Conservation (phyloP, 2,113 vertebrate species). For the Paracanthobrama guichenoti region DNA sequence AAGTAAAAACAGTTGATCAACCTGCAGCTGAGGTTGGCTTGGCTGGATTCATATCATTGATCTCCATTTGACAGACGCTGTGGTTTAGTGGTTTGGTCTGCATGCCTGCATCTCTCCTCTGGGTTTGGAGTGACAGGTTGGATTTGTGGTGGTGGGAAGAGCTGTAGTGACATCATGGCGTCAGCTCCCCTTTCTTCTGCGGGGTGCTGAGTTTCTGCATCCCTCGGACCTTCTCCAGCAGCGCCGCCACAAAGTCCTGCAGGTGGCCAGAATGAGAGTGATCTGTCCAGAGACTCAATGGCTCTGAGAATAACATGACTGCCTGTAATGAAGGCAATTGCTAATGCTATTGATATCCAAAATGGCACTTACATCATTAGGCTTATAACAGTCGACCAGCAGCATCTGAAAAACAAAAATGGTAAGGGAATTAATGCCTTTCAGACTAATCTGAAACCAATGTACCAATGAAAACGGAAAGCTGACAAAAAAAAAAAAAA, state of each 20-base stretch:
- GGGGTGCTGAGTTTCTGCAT: constrained; percentile 84
- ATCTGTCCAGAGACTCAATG: not conserved
- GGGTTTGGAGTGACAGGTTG: constrained; percentile 43
- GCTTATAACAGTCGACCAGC: constrained; percentile 83
- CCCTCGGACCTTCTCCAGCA: constrained; percentile 81
- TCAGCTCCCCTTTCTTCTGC: constrained; percentile 75
- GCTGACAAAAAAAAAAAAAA: not conserved
- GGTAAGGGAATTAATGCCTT: not conserved
- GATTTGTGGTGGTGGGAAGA: constrained; percentile 42
- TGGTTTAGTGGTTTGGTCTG: constrained; percentile 46
- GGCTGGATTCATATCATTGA: constrained; percentile 48
- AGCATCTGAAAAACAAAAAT: constrained; percentile 70
- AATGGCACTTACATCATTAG: constrained; percentile 76
- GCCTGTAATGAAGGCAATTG: constrained; percentile 11
- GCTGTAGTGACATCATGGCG: constrained; percentile 43
- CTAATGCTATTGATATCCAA: not conserved
- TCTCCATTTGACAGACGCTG: constrained; percentile 49
- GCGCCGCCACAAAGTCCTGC: constrained; percentile 77
- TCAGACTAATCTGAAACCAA: not conserved
- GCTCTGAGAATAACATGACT: not conserved
- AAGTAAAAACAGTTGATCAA: constrained; percentile 54
- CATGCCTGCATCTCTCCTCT: constrained; percentile 36
- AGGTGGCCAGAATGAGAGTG: not conserved
- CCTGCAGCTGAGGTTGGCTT: constrained; percentile 58
- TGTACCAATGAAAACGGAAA: not conserved